Evolutionary conservation across 2,113 vertebrate genomes (phyloP), one percentile per base, ranked within the genome.

Genomic region (Eleginops maclovinus): DNA sequence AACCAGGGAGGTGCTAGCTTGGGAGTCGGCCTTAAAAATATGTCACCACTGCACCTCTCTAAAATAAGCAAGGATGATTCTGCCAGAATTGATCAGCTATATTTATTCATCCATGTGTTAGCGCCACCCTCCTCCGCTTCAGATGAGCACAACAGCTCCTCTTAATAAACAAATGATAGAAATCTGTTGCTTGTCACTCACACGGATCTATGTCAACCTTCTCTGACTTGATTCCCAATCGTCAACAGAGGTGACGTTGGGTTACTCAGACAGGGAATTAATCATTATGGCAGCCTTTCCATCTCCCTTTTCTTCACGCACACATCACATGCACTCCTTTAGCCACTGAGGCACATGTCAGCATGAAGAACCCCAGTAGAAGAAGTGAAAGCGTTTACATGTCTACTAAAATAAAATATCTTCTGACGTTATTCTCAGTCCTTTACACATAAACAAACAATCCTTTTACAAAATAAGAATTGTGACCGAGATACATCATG

Each of bases 271-370:
- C 68, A 55, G 72, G 40, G 75, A 84, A 88, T 88, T 78, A 81
- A 87, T 88, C 81, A 87, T 87, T 85, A 69, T 84, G 86, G 85
- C 84, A 86, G 75, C 76, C 41, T 64, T 55, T 77, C 63, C 59
- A 22, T 69, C 72, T 43, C 19, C 19, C n/a, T 19, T 31, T 31
- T 53, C 24, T 62, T 61, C 31, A n/a, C 72, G 70, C 51, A 53
- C 65, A 82, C 16, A 60, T 22, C 47, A 50, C 47, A 49, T 9
- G 19, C 47, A n/a, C 53, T 62, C 36, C 26, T 19, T 68, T 62
- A 54, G 31, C 14, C 47, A 54, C 59, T 68, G 58, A 50, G 49
- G 40, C 54, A 61, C 59, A 51, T 31, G 26, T 71, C 16, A 60
- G 62, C 40, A 40, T 47, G 6, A 61, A 43, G 56, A 46, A 9